Percentiles rank a stretch among this genome's conserved stretches.
phyloP scores from a whole-genome alignment of 92 coral and sea anemone genomes.

The Meandrina meandrites region DNA sequence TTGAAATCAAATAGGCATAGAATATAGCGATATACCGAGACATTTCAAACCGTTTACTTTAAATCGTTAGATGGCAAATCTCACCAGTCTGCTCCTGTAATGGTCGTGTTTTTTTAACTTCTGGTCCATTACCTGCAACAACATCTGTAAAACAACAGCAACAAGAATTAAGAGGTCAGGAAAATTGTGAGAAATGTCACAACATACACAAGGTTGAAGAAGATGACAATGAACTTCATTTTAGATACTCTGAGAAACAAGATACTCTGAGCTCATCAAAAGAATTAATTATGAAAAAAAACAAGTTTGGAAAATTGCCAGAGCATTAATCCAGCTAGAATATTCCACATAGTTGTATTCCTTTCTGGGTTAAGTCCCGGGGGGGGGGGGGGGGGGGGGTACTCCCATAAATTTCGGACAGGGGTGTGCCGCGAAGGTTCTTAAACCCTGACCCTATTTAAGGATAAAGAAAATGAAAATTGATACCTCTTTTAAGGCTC shows the following conservation, averaged over 20 bases:
- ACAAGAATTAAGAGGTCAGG: background rate
- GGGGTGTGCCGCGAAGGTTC: too few species aligned
- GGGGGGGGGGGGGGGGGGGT: too few species aligned
- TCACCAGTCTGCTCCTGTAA: slow-evolving; percentile 91
- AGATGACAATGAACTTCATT: too few species aligned
- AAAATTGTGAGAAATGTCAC: background rate
- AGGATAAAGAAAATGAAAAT: too few species aligned
- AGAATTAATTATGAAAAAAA: background rate
- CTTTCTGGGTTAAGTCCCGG: background rate
- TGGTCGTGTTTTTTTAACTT: slow-evolving; percentile 85
- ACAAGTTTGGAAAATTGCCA: background rate
- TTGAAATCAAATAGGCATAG: too few species aligned
- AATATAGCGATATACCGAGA: too few species aligned
- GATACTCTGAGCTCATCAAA: background rate
- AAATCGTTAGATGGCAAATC: background rate
- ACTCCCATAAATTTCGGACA: too few species aligned
- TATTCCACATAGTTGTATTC: background rate
- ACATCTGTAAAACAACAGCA: slow-evolving; percentile 57
- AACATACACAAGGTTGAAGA: background rate
- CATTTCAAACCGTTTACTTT: background rate
- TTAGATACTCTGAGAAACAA: too few species aligned
- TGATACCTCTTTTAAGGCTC: too few species aligned
- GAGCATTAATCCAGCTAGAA: background rate
- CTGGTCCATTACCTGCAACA: slow-evolving; percentile 96
- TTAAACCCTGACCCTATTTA: too few species aligned